A percentile compares a stretch with the other conserved stretches of the same genome.
Evolutionary conservation across 2,888 invertebrate species (phyloP).

Genomic region (Erebia palarica): DNA sequence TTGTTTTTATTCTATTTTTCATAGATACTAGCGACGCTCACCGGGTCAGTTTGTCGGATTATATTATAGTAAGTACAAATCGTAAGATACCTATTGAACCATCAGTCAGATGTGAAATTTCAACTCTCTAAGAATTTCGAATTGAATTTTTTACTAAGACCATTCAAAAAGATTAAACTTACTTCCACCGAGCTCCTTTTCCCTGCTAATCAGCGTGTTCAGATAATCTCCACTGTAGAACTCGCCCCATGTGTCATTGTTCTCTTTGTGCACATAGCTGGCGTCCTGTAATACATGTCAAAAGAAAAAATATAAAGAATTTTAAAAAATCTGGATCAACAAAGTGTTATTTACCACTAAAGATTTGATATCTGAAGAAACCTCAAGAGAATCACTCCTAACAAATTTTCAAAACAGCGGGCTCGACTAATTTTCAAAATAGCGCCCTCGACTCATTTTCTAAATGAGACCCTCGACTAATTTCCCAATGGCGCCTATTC

Average conservation of each 20-base stretch:
- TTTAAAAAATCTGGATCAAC: too few species aligned
- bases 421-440: neutral
- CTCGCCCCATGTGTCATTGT: constrained; percentile 53
- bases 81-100: too few species aligned
- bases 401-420: neutral
- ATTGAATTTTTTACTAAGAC: neutral
- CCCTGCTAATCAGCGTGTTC: constrained; percentile 49
- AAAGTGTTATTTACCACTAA: too few species aligned
- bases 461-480: neutral
- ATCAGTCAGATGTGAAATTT: too few species aligned
- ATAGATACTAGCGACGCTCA: too few species aligned
- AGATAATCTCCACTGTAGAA: constrained; percentile 54
- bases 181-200: constrained; percentile 59
- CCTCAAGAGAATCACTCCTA: too few species aligned
- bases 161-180: constrained; percentile 30
- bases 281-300: constrained; percentile 51
- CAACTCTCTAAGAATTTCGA: too few species aligned
- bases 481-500: neutral
- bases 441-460: neutral
- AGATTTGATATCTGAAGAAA: too few species aligned
- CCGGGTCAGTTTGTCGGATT: too few species aligned
- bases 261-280: constrained; percentile 46
- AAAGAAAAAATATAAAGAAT: neutral
- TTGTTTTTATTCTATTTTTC: too few species aligned
- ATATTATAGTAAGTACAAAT: too few species aligned